Conservation (phyloP, 2,797 vertebrate species). For the Myotis daubentonii region DNA sequence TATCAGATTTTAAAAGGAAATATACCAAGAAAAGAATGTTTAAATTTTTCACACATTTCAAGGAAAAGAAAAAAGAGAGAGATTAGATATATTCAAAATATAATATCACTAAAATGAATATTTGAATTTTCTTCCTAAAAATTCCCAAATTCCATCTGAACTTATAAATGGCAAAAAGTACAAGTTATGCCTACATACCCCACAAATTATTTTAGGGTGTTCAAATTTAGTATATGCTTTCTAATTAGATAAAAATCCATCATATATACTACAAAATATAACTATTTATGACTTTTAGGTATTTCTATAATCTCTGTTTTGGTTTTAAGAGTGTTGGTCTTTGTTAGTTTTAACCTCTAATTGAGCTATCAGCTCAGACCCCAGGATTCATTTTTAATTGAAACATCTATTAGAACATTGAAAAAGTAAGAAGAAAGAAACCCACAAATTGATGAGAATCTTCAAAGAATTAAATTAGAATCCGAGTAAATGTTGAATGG, state of each 20-base stretch:
- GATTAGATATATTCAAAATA: background rate
- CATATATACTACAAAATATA: background rate
- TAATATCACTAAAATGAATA: background rate
- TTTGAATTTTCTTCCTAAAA: background rate
- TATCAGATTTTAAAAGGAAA: background rate
- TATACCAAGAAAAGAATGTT: background rate
- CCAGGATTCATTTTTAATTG: slow-evolving; percentile 52
- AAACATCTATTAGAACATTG: slow-evolving; percentile 30
- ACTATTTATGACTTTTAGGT: background rate
- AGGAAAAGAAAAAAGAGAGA: background rate
- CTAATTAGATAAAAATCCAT: background rate
- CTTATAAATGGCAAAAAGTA: background rate
- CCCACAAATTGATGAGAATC: slow-evolving; percentile 33
- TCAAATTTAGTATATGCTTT: background rate
- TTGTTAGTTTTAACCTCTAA: slow-evolving; percentile 39
- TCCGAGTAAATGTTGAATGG: slow-evolving; percentile 63
- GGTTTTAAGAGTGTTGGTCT: background rate
- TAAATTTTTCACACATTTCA: background rate
- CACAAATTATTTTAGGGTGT: background rate
- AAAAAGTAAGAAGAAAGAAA: background rate
- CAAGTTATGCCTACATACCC: background rate
- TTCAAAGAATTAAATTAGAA: slow-evolving; percentile 65
- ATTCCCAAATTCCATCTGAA: slow-evolving; percentile 14
- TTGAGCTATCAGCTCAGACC: background rate
- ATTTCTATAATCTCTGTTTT: background rate